A percentile compares a stretch with the other conserved stretches of the same genome.
phyloP scores from a whole-genome alignment of 2,797 vertebrate species.

The Gambusia yucatana region DNA sequence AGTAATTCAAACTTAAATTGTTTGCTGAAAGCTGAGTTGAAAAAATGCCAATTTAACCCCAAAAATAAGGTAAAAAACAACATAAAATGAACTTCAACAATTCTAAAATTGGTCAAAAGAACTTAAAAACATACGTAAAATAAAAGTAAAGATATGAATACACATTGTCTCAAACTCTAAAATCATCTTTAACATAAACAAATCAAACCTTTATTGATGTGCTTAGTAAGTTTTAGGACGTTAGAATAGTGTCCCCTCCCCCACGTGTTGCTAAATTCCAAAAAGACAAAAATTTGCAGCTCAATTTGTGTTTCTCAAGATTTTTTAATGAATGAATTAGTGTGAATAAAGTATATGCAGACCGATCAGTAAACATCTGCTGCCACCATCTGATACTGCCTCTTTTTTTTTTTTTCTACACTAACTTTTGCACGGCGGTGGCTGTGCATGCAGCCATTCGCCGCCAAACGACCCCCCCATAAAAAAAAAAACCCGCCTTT shows the following conservation, averaged over 20 bases:
- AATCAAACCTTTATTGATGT: background rate
- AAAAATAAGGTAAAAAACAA: background rate
- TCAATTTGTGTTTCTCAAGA: background rate
- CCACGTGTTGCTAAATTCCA: background rate
- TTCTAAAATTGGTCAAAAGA: background rate
- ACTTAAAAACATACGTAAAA: background rate
- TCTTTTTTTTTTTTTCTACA: constrained; percentile 15
- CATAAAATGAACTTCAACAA: background rate
- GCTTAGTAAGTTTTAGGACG: background rate
- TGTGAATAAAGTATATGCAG: background rate
- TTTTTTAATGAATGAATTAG: background rate
- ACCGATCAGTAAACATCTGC: constrained; percentile 75
- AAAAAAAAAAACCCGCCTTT: constrained; percentile 5
- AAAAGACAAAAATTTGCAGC: background rate
- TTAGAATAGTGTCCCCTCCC: background rate
- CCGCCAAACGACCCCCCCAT: constrained; percentile 23
- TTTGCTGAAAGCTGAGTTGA: background rate
- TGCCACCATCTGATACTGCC: constrained; percentile 44
- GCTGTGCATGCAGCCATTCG: constrained; percentile 1
- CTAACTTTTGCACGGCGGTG: constrained; percentile 33
- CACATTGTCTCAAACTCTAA: background rate
- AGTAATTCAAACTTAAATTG: background rate
- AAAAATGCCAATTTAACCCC: background rate
- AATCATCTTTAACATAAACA: background rate
- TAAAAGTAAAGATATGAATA: background rate